Base-by-base conservation (phyloP, 2,888 invertebrate species). In the Rhimphoctona megacephalus region DNA sequence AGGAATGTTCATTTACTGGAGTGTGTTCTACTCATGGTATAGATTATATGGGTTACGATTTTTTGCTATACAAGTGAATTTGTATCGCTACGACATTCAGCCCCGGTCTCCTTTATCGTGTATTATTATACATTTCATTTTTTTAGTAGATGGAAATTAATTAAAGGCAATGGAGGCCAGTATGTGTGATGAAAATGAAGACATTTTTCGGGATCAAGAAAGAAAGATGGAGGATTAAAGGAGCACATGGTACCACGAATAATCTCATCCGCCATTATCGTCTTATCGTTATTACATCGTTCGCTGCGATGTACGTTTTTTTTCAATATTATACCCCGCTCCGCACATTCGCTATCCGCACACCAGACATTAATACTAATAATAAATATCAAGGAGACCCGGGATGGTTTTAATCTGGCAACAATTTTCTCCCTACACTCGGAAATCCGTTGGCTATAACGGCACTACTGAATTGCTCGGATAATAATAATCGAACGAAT, bases 401-500 rank as follows among this genome's bases (percentile, higher is more conserved):
- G 33, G 49, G 70, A 22, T 33, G 76, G 77, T 74, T 87, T 87
- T 88, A 88, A 88, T 88, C 88, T 85, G 77, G 84, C 87, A 87
- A 86, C 77, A 85, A 87, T 88, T 87, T 86, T 78, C 84, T 85
- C 85, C 49, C 57, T 22, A 67, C 77, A 79, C 66, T 72, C 67
- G 61, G 73, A 54, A 66, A 73, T 39, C 52, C 30, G 49, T 66
- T 64, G 78, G 79, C 33, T 64, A 69, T 85, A 86, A 80, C 67
- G 88, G 64, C 61, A 76, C 73, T 73, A 82, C 61, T 85, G 78
- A 69, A 83, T 83, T 69, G 70, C 77, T 64, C 61, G 61, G 69
- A 85, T 85, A 84, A 86, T 86, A 86, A 86, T 87, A 85, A 83
- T 73, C 76, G 57, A 72, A 85, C 81, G 79, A 87, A 85, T 87